Evolutionary conservation across 2,797 vertebrate species (phyloP), one percentile per base, ranked within the genome.

Genomic region (Pangasius djambal): DNA sequence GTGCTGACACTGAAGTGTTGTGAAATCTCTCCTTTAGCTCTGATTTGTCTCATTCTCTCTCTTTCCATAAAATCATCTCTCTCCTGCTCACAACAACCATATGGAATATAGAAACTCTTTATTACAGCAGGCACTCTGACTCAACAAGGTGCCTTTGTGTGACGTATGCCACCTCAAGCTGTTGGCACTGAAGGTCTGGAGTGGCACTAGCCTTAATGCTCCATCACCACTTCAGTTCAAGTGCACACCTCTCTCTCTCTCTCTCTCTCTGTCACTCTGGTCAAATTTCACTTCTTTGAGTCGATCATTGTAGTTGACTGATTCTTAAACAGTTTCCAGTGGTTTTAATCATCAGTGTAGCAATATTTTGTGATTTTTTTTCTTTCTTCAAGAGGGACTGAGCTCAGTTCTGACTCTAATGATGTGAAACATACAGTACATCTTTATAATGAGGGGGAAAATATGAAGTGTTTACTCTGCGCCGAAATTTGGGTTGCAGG

Each of bases 41-140:
- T 59, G n/a, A 48, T 79, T 57, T 55, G 18, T 48, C 40, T 83
- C 18, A 82, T 82, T 83, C 52, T 74, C 69, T 87, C 61, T 70
- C 77, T 40, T 85, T 85, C 31, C 75, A 34, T 40, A 50, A 59
- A 28, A 18, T 72, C 86, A 20, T 85, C 70, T 63, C 28, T 82
- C 28, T 52, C 69, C 67, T 79, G 37, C 78, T 78, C 44, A 85
- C 86, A 85, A 85, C 86, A 85, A 81, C 86, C 81, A 70, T 90
- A 81, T 72, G 57, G 92, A 92, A 90, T 91, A 87, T 91, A 89
- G 86, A 90, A 88, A 88, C 89, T 90, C 90, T 89, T 91, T 88
- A 79, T 84, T 86, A 69, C 72, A 87, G 88, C 87, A 65, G 87
- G 90, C 87, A 77, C 87, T 84, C 88, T 87, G 91, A 89, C 83